Percentiles rank a stretch among this genome's conserved stretches.
Evolutionary conservation across 2,113 vertebrate species (phyloP).

Genomic region (Nycticorax nycticorax): DNA sequence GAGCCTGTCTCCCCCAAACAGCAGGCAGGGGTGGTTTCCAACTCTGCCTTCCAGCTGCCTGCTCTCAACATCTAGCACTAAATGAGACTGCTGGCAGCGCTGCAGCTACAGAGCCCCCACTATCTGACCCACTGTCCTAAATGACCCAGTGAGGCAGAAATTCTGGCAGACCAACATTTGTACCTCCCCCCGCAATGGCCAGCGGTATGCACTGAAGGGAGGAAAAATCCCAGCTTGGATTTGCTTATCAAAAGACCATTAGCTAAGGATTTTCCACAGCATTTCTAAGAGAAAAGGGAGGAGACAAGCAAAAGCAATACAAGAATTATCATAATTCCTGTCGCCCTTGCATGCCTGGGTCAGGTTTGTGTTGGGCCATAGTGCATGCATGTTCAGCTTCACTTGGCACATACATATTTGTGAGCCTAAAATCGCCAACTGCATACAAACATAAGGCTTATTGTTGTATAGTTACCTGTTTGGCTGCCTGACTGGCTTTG

Average conservation of each 20-base stretch:
- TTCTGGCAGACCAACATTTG: neutral
- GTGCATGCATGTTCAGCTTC: neutral
- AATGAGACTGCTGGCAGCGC: neutral
- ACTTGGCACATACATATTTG: neutral
- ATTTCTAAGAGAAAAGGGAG: neutral
- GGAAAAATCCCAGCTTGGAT: neutral
- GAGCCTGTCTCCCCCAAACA: neutral
- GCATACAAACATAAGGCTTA: neutral
- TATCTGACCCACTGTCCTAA: neutral
- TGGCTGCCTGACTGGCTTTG: neutral
- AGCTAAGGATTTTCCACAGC: neutral
- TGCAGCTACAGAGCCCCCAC: accelerated
- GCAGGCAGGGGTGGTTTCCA: neutral
- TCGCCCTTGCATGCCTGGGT: neutral
- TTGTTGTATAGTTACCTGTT: neutral
- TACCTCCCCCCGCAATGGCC: neutral
- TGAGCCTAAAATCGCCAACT: neutral
- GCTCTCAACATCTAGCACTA: neutral
- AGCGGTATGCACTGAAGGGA: neutral
- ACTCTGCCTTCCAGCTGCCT: neutral
- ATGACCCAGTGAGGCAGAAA: neutral
- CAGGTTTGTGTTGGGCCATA: neutral
- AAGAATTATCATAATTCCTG: neutral
- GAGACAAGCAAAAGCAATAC: neutral
- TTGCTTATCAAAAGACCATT: neutral